Evolutionary conservation across 2,797 vertebrate species (phyloP), one percentile per base, ranked within the genome.

Genomic region (Amblyraja radiata): DNA sequence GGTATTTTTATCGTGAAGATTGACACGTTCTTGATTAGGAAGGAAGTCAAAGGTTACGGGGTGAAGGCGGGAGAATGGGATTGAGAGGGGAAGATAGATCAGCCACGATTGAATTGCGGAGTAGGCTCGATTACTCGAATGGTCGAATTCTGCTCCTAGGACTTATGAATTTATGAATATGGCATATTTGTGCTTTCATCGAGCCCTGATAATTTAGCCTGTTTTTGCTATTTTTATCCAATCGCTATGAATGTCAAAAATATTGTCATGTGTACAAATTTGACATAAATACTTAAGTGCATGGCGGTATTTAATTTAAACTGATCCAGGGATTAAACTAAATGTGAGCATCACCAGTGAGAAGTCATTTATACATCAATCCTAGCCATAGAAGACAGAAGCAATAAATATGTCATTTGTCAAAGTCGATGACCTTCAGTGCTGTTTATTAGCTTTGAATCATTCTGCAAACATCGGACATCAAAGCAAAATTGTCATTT

Each of bases 341-440:
- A 9, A 36, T 21, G 63, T 36, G 16, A 9, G n/a, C 36, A 18
- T 8, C n/a, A 68, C 0, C 14, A 88, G 36, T 21, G 63, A 88
- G n/a, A 32, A 88, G 36, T 86, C 25, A 16, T 68, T 68, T 23
- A 68, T 32, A 6, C 21, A 16, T 63, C 84, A 8, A 88, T 32
- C 28, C 61, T 88, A 11, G 84, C 63, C n/a, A 32, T 16, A 88
- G 61, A 36, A 68, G n/a, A 16, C 16, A 68, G 84, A 88, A 65
- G 84, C 63, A 88, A 88, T 63, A 68, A 88, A 88, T 88, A 65
- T 68, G 63, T 32, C 61, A 68, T 68, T 88, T 36, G n/a, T 88
- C 84, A 88, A 84, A 36, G 63, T 36, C 36, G 61, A 36, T 8
- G 61, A 88, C 6, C 63, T 68, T 88, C 65, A 88, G n/a, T 88